These are phyloP conservation scores for Heteromyza rotundicornis DNA, from an alignment of 2,888 invertebrate genomes.

Conservation along the genomic window DNA sequence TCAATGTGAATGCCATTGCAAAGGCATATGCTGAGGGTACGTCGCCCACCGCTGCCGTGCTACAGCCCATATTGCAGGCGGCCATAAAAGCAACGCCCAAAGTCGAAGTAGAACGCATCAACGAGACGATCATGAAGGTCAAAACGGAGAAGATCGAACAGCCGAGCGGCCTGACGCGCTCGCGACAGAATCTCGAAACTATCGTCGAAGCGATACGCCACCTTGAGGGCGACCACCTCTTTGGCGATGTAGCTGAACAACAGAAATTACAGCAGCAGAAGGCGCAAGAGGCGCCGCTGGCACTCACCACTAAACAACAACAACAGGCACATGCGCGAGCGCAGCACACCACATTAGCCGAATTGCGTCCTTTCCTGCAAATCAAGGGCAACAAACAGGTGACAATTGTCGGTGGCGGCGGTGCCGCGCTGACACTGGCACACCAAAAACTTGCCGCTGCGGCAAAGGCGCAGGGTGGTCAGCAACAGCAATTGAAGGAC, in stretches of 20 bases:
- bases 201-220: slow-evolving; percentile 98
- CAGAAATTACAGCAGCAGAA: slow-evolving; percentile 45
- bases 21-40: slow-evolving; percentile 57
- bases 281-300: slow-evolving; percentile 59
- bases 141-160: slow-evolving; percentile 57
- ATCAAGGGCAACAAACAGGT: slow-evolving; percentile 64
- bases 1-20: slow-evolving; percentile 47
- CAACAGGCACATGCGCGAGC: slow-evolving; percentile 42
- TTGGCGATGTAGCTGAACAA: slow-evolving; percentile 70
- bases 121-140: slow-evolving; percentile 63
- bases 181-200: slow-evolving; percentile 94
- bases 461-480: slow-evolving; percentile 19
- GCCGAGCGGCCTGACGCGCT: slow-evolving; percentile 65
- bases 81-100: slow-evolving; percentile 89
- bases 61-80: slow-evolving; percentile 79
- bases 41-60: slow-evolving; percentile 48
- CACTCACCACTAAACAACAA: slow-evolving; percentile 49
- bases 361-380: slow-evolving; percentile 70
- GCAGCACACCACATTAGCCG: slow-evolving; percentile 65
- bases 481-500: slow-evolving; percentile 40
- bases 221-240: slow-evolving; percentile 93
- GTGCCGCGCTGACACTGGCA: slow-evolving; percentile 42
- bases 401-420: slow-evolving; percentile 42
- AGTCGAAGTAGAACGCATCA: slow-evolving; percentile 75
- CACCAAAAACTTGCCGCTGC: slow-evolving; percentile 29